These are phyloP conservation scores for Darevskia mixta DNA, from an alignment of 2,797 vertebrate genomes.

Conservation along the genomic window DNA sequence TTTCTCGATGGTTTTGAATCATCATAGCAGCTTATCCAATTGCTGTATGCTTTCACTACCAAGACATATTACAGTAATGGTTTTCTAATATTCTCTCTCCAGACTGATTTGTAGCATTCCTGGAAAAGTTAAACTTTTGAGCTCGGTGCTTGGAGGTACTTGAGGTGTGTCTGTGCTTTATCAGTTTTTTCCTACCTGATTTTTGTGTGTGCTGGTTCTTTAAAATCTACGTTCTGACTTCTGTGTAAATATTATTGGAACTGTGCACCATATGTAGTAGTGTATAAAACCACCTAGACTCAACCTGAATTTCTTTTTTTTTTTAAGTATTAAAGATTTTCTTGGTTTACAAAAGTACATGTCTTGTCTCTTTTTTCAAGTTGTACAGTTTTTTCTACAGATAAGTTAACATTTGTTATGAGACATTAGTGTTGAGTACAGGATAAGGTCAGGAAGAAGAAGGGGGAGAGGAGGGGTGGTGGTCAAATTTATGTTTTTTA, in stretches of 20 bases:
- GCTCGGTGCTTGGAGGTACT: no score
- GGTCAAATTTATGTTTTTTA: no score
- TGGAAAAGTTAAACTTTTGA: background rate
- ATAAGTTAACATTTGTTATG: no score
- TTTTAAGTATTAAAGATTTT: no score
- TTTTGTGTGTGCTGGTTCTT: background rate
- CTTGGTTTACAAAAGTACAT: no score
- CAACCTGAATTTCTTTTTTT: no score
- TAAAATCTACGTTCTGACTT: background rate
- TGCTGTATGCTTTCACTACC: background rate
- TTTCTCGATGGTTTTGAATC: background rate
- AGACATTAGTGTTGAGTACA: no score
- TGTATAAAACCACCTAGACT: background rate
- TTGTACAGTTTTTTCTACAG: no score
- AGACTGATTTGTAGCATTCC: background rate
- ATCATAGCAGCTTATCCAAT: background rate
- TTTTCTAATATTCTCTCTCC: background rate
- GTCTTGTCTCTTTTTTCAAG: no score
- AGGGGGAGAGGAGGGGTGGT: no score
- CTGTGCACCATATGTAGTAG: background rate
- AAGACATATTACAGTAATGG: background rate
- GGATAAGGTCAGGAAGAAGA: no score
- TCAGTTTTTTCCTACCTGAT: constrained; percentile 14
- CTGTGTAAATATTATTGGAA: background rate
- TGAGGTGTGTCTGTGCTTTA: constrained; percentile 20